Percentiles rank a stretch among this genome's conserved stretches.
Evolutionary conservation across 2,113 vertebrate genomes (phyloP).

Genomic region (Psettodes erumei): DNA sequence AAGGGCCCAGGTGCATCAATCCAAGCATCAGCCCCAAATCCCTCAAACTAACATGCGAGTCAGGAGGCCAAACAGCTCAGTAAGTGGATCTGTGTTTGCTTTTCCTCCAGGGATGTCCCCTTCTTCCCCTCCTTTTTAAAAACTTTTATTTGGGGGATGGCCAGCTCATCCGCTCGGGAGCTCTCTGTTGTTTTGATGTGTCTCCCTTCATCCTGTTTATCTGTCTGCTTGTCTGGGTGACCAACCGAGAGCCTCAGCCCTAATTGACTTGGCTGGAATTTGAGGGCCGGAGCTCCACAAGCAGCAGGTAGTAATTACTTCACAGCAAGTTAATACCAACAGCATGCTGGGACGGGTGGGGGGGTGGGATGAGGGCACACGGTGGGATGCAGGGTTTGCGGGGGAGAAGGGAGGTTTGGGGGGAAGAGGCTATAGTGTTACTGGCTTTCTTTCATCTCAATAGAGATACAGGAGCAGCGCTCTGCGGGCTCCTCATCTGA

Average conservation of each 20-base stretch:
- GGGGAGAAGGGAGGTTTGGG: neutral
- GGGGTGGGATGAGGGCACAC: constrained; percentile 42
- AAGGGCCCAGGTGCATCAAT: constrained; percentile 27
- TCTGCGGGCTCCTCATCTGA: constrained; percentile 8
- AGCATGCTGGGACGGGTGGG: constrained; percentile 58
- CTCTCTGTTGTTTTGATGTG: constrained; percentile 65
- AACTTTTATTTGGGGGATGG: constrained; percentile 42
- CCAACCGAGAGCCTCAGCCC: constrained; percentile 50
- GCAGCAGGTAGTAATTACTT: constrained; percentile 87
- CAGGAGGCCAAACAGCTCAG: constrained; percentile 52
- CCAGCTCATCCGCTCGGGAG: constrained; percentile 52
- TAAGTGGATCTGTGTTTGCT: constrained; percentile 71
- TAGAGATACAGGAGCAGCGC: constrained; percentile 53
- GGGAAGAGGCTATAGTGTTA: constrained; percentile 60
- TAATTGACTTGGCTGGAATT: constrained; percentile 72
- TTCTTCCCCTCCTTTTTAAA: constrained; percentile 26
- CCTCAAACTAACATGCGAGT: constrained; percentile 45
- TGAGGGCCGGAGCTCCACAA: constrained; percentile 65
- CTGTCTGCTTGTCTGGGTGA: constrained; percentile 70
- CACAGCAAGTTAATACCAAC: constrained; percentile 85
- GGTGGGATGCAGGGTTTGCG: constrained; percentile 14
- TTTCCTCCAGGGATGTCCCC: constrained; percentile 53
- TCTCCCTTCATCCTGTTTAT: constrained; percentile 71
- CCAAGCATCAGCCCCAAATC: constrained; percentile 42
- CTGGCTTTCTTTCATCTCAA: constrained; percentile 72